Conservation (phyloP, 2,888 invertebrate species). For the Cyrtodaria siliqua region DNA sequence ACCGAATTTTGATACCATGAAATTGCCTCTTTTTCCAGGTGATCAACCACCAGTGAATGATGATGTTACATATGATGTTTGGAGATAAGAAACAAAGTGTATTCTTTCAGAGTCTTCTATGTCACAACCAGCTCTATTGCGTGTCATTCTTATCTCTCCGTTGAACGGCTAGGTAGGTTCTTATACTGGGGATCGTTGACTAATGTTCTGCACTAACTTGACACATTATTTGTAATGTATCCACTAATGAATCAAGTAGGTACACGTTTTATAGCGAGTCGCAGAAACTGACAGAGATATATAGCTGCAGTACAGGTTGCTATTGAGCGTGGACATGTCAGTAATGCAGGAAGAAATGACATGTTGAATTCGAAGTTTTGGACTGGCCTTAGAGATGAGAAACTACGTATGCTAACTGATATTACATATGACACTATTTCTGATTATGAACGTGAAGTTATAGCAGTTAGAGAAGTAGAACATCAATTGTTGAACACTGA, state of each 20-base stretch:
- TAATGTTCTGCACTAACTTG: slow-evolving; percentile 21
- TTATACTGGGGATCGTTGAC: background rate
- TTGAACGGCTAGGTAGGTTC: no score
- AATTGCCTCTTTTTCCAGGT: slow-evolving; percentile 12
- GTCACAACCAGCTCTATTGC: background rate
- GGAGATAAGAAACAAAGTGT: slow-evolving; percentile 24
- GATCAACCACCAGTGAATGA: slow-evolving; percentile 10
- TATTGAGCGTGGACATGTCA: slow-evolving; percentile 19
- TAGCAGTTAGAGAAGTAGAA: slow-evolving; percentile 30
- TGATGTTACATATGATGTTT: slow-evolving; percentile 27
- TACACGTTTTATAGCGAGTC: slow-evolving; percentile 24
- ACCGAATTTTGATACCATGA: slow-evolving; percentile 9
- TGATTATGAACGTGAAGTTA: slow-evolving; percentile 10
- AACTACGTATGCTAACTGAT: no score
- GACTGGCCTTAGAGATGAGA: no score
- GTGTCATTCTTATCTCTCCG: no score
- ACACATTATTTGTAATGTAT: slow-evolving; percentile 30
- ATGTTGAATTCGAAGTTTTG: no score
- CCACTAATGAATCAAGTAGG: slow-evolving; percentile 19
- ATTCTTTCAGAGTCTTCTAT: background rate
- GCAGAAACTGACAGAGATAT: slow-evolving; percentile 14
- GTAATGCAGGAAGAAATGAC: background rate
- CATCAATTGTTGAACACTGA: slow-evolving; percentile 6
- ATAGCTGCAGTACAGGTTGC: slow-evolving; percentile 22
- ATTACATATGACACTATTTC: no score